phyloP scores from a whole-genome alignment of 2,797 vertebrate genomes.

The Odontamblyopus rebecca region DNA sequence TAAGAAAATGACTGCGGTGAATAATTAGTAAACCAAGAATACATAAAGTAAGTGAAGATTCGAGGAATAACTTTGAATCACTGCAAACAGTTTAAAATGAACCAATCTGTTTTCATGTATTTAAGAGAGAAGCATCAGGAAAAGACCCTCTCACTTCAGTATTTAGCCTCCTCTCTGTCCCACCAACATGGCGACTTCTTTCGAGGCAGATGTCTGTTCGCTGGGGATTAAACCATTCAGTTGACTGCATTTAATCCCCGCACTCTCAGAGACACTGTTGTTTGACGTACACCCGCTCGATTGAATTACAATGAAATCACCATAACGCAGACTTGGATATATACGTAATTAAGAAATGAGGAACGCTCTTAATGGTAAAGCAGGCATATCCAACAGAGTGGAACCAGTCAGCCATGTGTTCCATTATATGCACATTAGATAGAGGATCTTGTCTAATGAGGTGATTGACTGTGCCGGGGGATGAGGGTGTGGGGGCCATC shows the following conservation, averaged over 20 bases:
- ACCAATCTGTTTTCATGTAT: too few species aligned
- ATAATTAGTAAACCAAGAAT: too few species aligned
- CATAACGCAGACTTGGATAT: slow-evolving; percentile 39
- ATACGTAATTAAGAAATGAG: slow-evolving; percentile 50
- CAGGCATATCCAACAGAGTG: slow-evolving; percentile 34
- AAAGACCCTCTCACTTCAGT: too few species aligned
- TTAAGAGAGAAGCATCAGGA: too few species aligned
- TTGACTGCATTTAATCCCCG: slow-evolving; percentile 67
- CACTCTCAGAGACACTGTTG: slow-evolving; percentile 34
- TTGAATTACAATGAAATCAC: slow-evolving; percentile 61
- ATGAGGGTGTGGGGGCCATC: slow-evolving; percentile 53
- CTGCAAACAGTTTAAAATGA: too few species aligned
- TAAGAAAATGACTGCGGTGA: too few species aligned
- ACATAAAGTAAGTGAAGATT: too few species aligned
- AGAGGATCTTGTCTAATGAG: slow-evolving; percentile 63
- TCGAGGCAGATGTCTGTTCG: slow-evolving; percentile 66
- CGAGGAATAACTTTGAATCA: too few species aligned
- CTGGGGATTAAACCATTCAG: slow-evolving; percentile 73
- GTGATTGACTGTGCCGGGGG: slow-evolving; percentile 60
- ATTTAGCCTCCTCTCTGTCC: slow-evolving; percentile 6
- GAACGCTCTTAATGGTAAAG: slow-evolving; percentile 36
- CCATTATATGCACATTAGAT: slow-evolving; percentile 65
- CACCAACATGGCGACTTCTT: slow-evolving; percentile 39
- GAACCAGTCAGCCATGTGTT: slow-evolving; percentile 56
- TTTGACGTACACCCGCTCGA: slow-evolving; percentile 43